Base-by-base conservation (phyloP, 2,113 vertebrate species). In the Ginglymostoma cirratum region DNA sequence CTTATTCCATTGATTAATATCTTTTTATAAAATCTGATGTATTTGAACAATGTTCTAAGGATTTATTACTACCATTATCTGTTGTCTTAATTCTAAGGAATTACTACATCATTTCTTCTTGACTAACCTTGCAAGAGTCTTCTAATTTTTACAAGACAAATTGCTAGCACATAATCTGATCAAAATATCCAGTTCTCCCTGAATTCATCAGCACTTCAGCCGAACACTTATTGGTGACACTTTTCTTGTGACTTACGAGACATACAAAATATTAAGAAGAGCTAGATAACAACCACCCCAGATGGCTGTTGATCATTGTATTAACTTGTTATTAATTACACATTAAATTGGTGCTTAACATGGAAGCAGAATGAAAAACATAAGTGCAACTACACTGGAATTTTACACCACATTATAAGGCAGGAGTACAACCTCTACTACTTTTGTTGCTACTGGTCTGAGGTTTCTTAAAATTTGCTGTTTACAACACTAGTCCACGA, bases 71-170 rank as follows among this genome's bases (percentile, higher is more conserved):
- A 27, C 42, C 23, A 76, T 95, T 95, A 95, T 27, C 67, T 72
- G 42, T 69, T 52, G 23, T 72, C 94, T 95, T 34, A 72, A 76
- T 76, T 95, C 69, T 30, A 52, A 95, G 52, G 14, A 48, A 95
- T 95, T 95, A 94, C 23, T 70, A 70, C 38, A 69, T 94, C 93
- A 94, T 94, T 94, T 70, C 66, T 94, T 67, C 93, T 94, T 67
- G 38, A 70, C n/a, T 70, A 52, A 42, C 42, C 67, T 48, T 1
- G 67, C 93, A 72, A 52, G 42, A 48, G 42, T 72, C 93, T 72
- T 38, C 24, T 48, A 95, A 70, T 48, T 94, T 94, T 94, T 70
- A 72, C 38, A 94, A 42, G 42, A 24, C 42, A 94, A 72, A 95
- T 72, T 72, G 42, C 70, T 19, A 72, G 23, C 34, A 48, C 42